Conservation (phyloP, 2,888 invertebrate species). For the Teleogryllus oceanicus region DNA sequence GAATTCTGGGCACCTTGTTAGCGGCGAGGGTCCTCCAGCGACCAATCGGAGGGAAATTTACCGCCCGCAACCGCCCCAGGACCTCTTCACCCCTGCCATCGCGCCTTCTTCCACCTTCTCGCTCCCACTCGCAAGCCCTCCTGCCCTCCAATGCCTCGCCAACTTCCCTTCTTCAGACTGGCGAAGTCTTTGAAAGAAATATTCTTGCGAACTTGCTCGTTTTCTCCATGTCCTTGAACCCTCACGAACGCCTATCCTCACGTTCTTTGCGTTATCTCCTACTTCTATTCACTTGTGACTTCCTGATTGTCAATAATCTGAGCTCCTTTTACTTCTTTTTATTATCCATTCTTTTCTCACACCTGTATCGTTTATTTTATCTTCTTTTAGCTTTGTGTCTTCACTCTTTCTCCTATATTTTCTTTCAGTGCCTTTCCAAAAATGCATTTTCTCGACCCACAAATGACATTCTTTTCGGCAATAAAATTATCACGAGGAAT, state of each 20-base stretch:
- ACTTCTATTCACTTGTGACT: too few relatives aligned
- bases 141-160: background rate
- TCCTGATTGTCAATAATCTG: too few relatives aligned
- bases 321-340: too few relatives aligned
- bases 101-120: background rate
- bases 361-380: too few relatives aligned
- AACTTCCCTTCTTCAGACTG: background rate
- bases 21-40: background rate
- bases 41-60: constrained; percentile 7
- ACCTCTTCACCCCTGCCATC: background rate
- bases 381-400: too few relatives aligned
- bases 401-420: too few relatives aligned
- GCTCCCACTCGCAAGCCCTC: background rate
- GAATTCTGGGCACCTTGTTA: background rate
- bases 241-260: background rate
- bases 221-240: background rate
- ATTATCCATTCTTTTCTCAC: too few relatives aligned
- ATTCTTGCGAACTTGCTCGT: background rate
- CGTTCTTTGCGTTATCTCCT: background rate
- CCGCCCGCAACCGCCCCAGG: background rate
- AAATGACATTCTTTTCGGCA: too few relatives aligned
- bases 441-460: too few relatives aligned
- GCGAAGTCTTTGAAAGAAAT: too few relatives aligned
- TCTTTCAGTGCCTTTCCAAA: too few relatives aligned
- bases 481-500: too few relatives aligned